A percentile compares a stretch with the other conserved stretches of the same genome.
Conservation (phyloP, 2,797 vertebrate species). For the Cygnus olor region DNA sequence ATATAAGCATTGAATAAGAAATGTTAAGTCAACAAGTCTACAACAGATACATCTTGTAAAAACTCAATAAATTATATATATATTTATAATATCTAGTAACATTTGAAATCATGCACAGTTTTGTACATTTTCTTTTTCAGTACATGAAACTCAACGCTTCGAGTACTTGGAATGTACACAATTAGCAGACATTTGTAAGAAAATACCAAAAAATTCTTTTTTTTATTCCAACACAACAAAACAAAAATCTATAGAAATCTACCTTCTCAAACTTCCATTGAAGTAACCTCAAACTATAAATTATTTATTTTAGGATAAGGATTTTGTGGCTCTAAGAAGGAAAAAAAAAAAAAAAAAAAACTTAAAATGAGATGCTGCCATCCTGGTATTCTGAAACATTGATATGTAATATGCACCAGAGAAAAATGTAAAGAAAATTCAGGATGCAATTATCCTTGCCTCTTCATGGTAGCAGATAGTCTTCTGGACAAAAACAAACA, state of each 20-base stretch:
- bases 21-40: conserved; percentile 86
- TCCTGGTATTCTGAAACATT: conserved; percentile 33
- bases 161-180: conserved; percentile 82
- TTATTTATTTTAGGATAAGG: conserved; percentile 76
- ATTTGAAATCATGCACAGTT: conserved; percentile 77
- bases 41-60: conserved; percentile 84
- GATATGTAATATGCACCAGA: conserved; percentile 54
- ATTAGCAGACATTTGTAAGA: conserved; percentile 80
- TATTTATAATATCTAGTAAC: conserved; percentile 81
- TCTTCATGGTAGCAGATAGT: conserved; percentile 9
- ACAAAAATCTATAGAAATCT: conserved; percentile 79
- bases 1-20: conserved; percentile 83
- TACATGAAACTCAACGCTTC: conserved; percentile 66
- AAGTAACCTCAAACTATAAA: conserved; percentile 79
- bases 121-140: conserved; percentile 74
- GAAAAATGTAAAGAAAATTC: conserved; percentile 51
- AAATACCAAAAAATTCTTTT: conserved; percentile 74
- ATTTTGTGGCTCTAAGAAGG: conserved; percentile 71
- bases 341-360: not conserved
- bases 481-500: conserved; percentile 2
- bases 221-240: conserved; percentile 75
- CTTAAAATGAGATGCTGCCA: conserved; percentile 55
- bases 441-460: conserved; percentile 64
- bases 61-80: conserved; percentile 89
- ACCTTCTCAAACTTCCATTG: conserved; percentile 75